These are phyloP conservation scores for Drosophila teissieri DNA, from an alignment of 1,140 invertebrate species.

Conservation along the genomic window DNA sequence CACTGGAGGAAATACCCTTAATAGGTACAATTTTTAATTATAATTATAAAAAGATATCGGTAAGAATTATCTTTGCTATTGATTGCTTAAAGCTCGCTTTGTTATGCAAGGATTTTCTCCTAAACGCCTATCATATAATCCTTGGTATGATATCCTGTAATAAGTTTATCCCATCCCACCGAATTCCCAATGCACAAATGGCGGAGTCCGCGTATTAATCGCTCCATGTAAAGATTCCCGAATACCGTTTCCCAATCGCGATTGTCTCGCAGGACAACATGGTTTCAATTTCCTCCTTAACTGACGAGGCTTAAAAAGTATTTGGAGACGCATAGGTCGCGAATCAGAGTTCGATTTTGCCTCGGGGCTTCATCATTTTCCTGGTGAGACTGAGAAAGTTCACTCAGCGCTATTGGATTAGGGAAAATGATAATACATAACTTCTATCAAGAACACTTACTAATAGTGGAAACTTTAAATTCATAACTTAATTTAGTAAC, in stretches of 20 bases:
- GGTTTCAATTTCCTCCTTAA: constrained; percentile 91
- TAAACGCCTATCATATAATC: constrained; percentile 90
- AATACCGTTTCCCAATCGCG: constrained; percentile 93
- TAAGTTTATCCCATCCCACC: constrained; percentile 86
- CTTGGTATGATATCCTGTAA: constrained; percentile 91
- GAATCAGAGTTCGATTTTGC: background rate
- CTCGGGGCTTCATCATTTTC: background rate
- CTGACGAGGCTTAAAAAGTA: constrained; percentile 95
- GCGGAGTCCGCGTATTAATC: constrained; percentile 88
- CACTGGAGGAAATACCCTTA: too few species aligned
- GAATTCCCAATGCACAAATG: constrained; percentile 90
- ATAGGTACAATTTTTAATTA: background rate
- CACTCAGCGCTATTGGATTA: background rate
- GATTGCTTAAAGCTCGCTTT: constrained; percentile 88
- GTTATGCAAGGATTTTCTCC: constrained; percentile 91
- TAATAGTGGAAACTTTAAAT: background rate
- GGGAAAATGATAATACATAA: background rate
- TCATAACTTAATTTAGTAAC: too few species aligned
- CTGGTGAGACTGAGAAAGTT: background rate
- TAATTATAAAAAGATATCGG: too few species aligned
- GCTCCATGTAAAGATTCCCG: constrained; percentile 95
- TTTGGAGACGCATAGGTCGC: constrained; percentile 21
- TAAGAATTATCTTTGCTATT: too few species aligned
- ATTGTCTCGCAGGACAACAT: constrained; percentile 89
- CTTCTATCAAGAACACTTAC: background rate